Base-by-base conservation (phyloP, 2,797 vertebrate species). In the Mareca strepera region DNA sequence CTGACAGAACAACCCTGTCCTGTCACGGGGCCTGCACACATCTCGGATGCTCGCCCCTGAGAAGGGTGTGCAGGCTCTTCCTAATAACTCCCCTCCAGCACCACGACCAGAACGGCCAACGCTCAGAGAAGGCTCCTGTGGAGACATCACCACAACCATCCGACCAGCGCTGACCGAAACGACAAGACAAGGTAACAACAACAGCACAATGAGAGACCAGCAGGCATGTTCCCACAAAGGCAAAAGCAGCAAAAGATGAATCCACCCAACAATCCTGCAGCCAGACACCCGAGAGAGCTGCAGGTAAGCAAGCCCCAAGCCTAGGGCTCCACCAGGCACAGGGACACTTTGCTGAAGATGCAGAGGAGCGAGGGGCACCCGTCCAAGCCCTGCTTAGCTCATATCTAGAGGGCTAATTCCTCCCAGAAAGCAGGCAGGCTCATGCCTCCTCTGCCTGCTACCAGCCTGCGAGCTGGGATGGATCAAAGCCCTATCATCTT, bases 381-480 rank as follows among this genome's bases (percentile, higher is more conserved):
- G 29, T 88, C 95, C 95, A 96, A 81, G 3, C 20, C 18, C 41
- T 55, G 53, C 77, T 91, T 13, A 72, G 69, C 91, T 93, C 15
- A 23, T 95, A 72, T 94, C 95, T 88, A 88, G 94, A 96, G 95
- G 94, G 94, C 93, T 93, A 82, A 95, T 94, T 93, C 94, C 82
- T 84, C 82, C 43, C 53, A 66, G 85, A 31, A 82, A 95, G 93
- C 93, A 94, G 93, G 95, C 85, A 95, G 90, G 90, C 90, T 96
- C 95, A 94, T 88, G 94, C 82, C 94, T 92, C 82, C 80, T 85
- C 69, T 31, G 35, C 60, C 64, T 92, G 90, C 91, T 96, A 78
- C 91, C 93, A 90, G 78, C 78, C 84, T 79, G 37, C 55, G 66
- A 73, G 76, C 2, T 80, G 76, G 58, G 76, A 94, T 88, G 76